Base-by-base conservation (phyloP, 2,113 vertebrate genomes). In the Hassar affinis region DNA sequence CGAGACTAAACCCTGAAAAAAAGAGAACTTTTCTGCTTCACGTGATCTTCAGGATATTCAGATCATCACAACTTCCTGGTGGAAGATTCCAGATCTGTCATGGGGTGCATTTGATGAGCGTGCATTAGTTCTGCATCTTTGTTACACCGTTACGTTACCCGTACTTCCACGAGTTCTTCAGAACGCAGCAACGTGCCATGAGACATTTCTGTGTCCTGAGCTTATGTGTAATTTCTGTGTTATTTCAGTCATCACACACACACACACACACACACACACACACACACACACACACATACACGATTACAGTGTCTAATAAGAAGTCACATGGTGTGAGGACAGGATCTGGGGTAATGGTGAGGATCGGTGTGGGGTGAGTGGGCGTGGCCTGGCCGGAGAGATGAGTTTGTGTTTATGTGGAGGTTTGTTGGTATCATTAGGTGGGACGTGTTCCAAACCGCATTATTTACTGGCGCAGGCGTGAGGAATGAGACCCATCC, bases 401-500 rank as follows among this genome's bases (percentile, higher is more conserved):
- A 30, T 18, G 62, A 64, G 62, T 33, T 11, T 3, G 57, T 61
- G 57, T 27, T 27, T 12, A 12, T 61, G 57, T 27, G 11, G 57
- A 61, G 57, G n/a, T 61, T 86, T 79, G 74, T 42, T 57, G 82
- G 79, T 62, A 72, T 86, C 85, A 84, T 84, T 81, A 86, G 72
- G 52, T 22, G 76, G 78, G 54, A 9, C 22, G 22, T 25, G 54
- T 57, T 57, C 54, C 22, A 57, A 25, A 25, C 7, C 54, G 9
- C 20, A 8, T 57, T 9, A 25, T 57, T 57, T 57, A 9, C 20
- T 25, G 4, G 54, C 1, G 1, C 54, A 57, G 54, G 54, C 71
- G 49, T 84, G 85, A 84, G 82, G 83, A 81, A 84, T 81, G 82
- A 84, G 81, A 66, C 76, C 25, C 68, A 69, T 81, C 77, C 81